Evolutionary conservation across 2,797 vertebrate genomes (phyloP).

Genomic region (Acanthurus tractus): DNA sequence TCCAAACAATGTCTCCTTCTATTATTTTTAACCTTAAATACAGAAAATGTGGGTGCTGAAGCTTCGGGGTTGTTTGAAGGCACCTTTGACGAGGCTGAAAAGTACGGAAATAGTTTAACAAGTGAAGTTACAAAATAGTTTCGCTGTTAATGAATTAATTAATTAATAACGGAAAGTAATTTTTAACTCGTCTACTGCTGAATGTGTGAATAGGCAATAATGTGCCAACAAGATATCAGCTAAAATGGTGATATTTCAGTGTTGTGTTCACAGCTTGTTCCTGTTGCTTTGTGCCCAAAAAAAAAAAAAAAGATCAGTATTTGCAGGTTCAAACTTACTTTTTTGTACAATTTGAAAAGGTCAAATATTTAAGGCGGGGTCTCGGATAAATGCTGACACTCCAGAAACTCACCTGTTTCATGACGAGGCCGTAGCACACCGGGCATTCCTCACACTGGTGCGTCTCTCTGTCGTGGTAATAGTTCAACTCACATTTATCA

Average conservation of each 20-base stretch:
- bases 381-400: conserved; percentile 3
- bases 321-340: neutral
- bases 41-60: neutral
- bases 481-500: conserved; percentile 91
- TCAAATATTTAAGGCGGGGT: neutral
- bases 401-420: conserved; percentile 85
- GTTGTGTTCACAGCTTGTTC: neutral
- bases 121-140: too few relatives aligned
- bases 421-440: conserved; percentile 89
- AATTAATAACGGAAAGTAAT: too few relatives aligned
- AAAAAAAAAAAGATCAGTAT: neutral
- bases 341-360: neutral
- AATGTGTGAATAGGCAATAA: neutral
- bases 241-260: neutral
- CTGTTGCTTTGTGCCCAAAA: neutral
- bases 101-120: too few relatives aligned
- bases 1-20: neutral
- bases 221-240: neutral
- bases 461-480: conserved; percentile 83
- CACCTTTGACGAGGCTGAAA: neutral
- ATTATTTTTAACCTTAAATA: neutral
- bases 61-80: neutral
- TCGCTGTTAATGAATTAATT: neutral
- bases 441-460: conserved; percentile 91
- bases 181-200: neutral